Base-by-base conservation (phyloP, 2,888 invertebrate species). In the Dasypolia templi region DNA sequence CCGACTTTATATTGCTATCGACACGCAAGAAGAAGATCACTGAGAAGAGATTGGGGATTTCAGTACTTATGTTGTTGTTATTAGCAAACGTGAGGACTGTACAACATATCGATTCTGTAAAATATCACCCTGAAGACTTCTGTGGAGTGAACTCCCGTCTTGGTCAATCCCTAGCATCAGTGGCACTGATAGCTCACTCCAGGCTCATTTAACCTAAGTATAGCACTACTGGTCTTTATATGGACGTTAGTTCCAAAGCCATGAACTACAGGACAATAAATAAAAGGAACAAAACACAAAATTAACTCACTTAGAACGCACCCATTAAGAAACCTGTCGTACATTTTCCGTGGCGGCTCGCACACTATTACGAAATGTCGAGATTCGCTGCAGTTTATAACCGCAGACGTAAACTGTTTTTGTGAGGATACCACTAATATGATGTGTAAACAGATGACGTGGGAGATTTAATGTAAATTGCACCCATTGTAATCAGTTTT, bases 271-370 rank as follows among this genome's bases (percentile, higher is more conserved):
- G 4, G 14, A 22, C 17, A 56, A 4, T 22, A 12, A 72, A 39
- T 46, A 63, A 51, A 49, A 39, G 0, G 42, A 59, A 55, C 35
- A 29, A 44, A 63, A 67, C 14, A 55, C 32, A 32, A 71, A 81
- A 81, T 53, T n/a, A 75, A 89, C 88, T 88, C 86, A 89, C 88
- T 77, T 69, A 86, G 79, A 67, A 69, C 63, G 55, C 44, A 59
- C 46, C 71, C 73, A 53, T 76, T 80, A n/a, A 69, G 64, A 35
- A 77, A 68, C 42, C 58, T 85, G 56, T 85, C 87, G 83, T 82
- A 85, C 88, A 88, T 88, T 76, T 80, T 87, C 63, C n/a, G 51
- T 58, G 49, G 56, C 77, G 70, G 56, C 51, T 77, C 53, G 39
- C 61, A 51, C 65, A 75, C 79, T 81, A 76, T 79, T 76, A 77